Evolutionary conservation across 1,140 invertebrate species (phyloP).

Genomic region (Procambarus virginalis): DNA sequence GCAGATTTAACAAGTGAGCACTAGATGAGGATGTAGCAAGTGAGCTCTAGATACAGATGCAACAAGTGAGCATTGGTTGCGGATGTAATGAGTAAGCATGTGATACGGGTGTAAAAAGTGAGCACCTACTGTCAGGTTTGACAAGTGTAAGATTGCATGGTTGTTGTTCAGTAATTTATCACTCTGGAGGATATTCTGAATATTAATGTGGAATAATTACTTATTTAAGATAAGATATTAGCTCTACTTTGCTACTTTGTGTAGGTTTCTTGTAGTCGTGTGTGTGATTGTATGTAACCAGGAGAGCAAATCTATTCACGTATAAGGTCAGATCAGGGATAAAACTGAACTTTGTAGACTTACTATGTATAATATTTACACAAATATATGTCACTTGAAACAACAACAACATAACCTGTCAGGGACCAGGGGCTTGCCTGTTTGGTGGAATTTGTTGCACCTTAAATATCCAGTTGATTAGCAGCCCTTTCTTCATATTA

Average conservation of each 20-base stretch:
- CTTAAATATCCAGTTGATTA: background rate
- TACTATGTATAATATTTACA: background rate
- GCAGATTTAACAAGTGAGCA: no score
- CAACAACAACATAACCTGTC: background rate
- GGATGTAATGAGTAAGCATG: no score
- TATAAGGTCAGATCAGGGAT: background rate
- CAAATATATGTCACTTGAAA: background rate
- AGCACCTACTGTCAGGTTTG: background rate
- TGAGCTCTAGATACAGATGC: no score
- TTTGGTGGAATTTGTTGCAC: no score
- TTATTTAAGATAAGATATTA: background rate
- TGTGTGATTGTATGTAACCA: background rate
- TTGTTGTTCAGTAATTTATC: background rate
- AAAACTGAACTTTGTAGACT: background rate
- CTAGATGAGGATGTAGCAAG: no score
- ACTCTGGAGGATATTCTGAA: background rate
- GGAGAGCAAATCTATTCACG: background rate
- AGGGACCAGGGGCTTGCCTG: background rate
- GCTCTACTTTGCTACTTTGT: background rate
- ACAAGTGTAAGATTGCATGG: background rate
- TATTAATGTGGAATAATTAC: background rate
- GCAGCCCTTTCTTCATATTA: background rate
- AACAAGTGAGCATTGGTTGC: no score
- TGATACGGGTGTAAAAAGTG: background rate
- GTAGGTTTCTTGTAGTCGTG: background rate